phyloP scores from a whole-genome alignment of 2,888 invertebrate genomes.

The Augochlorella aurata region DNA sequence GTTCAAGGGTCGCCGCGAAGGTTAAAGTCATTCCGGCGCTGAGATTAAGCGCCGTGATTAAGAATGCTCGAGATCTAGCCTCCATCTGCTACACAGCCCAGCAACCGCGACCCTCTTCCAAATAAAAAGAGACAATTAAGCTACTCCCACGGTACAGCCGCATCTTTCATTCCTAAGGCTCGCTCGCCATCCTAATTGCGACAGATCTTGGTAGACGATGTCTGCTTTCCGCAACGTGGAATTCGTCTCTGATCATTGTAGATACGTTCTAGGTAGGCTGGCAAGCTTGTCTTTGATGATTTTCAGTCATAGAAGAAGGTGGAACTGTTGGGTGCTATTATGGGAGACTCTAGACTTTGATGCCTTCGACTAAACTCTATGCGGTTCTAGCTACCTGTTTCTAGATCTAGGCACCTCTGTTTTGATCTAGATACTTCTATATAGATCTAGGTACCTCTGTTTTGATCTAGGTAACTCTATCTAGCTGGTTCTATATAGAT shows the following conservation, averaged over 20 bases:
- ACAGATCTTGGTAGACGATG: too few species aligned
- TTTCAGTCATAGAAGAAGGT: too few species aligned
- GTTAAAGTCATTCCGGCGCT: slow-evolving; percentile 25
- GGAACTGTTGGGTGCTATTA: neutral
- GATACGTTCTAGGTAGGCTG: too few species aligned
- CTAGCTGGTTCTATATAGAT: too few species aligned
- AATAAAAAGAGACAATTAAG: neutral
- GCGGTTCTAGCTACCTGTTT: neutral
- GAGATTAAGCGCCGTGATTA: slow-evolving; percentile 34
- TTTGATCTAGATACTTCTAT: too few species aligned
- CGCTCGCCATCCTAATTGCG: too few species aligned
- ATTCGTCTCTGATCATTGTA: too few species aligned
- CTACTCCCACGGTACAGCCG: neutral
- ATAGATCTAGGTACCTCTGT: too few species aligned
- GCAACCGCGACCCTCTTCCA: neutral
- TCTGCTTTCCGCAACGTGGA: too few species aligned
- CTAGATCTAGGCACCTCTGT: too few species aligned
- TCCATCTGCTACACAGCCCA: neutral
- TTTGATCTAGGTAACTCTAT: too few species aligned
- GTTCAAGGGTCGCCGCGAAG: slow-evolving; percentile 39
- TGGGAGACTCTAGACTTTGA: neutral
- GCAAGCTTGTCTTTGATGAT: too few species aligned
- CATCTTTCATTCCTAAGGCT: neutral
- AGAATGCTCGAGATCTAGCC: slow-evolving; percentile 27
- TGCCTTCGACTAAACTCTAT: neutral